These are phyloP conservation scores for Neuroscelio doddi DNA, from an alignment of 2,888 invertebrate species.

Conservation along the genomic window DNA sequence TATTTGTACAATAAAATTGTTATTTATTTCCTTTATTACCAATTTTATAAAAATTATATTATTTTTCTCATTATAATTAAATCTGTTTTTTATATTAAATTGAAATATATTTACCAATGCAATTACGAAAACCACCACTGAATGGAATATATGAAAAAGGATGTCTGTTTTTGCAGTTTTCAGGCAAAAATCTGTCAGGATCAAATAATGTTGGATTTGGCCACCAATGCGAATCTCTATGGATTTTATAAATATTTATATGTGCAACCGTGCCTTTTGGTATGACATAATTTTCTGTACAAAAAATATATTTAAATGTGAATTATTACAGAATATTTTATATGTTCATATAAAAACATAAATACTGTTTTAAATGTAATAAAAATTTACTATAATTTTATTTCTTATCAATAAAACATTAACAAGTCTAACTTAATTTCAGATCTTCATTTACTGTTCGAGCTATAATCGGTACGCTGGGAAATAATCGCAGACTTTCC, in stretches of 20 bases:
- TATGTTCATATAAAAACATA: too few species aligned
- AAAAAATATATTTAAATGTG: too few species aligned
- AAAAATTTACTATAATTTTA: too few species aligned
- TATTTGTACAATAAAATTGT: too few species aligned
- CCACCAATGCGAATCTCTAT: slow-evolving; percentile 77
- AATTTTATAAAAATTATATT: too few species aligned
- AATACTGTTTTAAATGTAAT: too few species aligned
- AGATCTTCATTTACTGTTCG: slow-evolving; percentile 76
- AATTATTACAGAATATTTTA: too few species aligned
- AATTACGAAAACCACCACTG: slow-evolving; percentile 80
- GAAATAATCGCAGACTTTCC: slow-evolving; percentile 78
- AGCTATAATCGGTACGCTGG: slow-evolving; percentile 79
- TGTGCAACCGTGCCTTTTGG: slow-evolving; percentile 74
- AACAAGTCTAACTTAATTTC: slow-evolving; percentile 52
- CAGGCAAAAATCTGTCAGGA: slow-evolving; percentile 80
- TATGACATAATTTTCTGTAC: slow-evolving; percentile 72
- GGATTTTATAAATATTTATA: slow-evolving; percentile 78
- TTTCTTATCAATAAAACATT: too few species aligned
- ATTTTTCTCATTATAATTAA: too few species aligned
- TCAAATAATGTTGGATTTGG: slow-evolving; percentile 78
- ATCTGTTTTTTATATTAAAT: too few species aligned
- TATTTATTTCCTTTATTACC: too few species aligned
- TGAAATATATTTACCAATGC: slow-evolving; percentile 74
- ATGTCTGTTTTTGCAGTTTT: slow-evolving; percentile 73
- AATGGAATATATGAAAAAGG: slow-evolving; percentile 80